These are phyloP conservation scores for Phymastichus coffea DNA, from an alignment of 1,140 invertebrate genomes.

Conservation along the genomic window DNA sequence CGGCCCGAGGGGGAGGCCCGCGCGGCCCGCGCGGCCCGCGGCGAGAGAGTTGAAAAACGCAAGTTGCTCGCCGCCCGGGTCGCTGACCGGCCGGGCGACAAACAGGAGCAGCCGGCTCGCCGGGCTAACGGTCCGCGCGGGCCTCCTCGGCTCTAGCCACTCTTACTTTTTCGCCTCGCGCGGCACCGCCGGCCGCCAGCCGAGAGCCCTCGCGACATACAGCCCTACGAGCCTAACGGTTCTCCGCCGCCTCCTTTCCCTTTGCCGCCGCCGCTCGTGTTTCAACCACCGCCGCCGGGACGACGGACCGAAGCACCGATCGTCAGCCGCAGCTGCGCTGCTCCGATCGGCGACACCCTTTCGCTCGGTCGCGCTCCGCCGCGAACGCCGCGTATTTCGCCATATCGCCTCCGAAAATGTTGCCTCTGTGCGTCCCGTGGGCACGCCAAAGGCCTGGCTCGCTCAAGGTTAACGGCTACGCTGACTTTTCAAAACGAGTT, in stretches of 20 bases:
- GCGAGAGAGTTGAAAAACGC: not conserved
- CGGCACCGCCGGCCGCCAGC: not conserved
- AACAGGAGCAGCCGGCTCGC: not conserved
- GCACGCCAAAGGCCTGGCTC: too few relatives aligned
- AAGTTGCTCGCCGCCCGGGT: not conserved
- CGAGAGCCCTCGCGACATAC: not conserved
- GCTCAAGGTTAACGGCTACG: too few relatives aligned
- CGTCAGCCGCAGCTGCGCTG: too few relatives aligned
- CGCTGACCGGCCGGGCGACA: not conserved
- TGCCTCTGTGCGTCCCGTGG: too few relatives aligned
- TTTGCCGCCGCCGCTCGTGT: too few relatives aligned
- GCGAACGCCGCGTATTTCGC: too few relatives aligned
- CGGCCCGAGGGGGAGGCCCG: not conserved
- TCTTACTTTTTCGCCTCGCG: slow-evolving; percentile 23
- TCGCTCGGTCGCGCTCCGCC: too few relatives aligned
- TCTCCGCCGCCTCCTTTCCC: not conserved
- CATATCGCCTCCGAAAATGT: too few relatives aligned
- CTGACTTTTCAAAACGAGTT: too few relatives aligned
- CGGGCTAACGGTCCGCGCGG: not conserved
- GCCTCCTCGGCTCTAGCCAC: slow-evolving; percentile 3
- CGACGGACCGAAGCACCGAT: too few relatives aligned
- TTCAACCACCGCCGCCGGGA: too few relatives aligned
- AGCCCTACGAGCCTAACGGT: slow-evolving; percentile 7
- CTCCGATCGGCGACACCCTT: too few relatives aligned
- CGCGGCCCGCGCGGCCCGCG: not conserved